These are phyloP conservation scores for Blastobasis lacticolella DNA, from an alignment of 2,888 invertebrate species.

Conservation along the genomic window DNA sequence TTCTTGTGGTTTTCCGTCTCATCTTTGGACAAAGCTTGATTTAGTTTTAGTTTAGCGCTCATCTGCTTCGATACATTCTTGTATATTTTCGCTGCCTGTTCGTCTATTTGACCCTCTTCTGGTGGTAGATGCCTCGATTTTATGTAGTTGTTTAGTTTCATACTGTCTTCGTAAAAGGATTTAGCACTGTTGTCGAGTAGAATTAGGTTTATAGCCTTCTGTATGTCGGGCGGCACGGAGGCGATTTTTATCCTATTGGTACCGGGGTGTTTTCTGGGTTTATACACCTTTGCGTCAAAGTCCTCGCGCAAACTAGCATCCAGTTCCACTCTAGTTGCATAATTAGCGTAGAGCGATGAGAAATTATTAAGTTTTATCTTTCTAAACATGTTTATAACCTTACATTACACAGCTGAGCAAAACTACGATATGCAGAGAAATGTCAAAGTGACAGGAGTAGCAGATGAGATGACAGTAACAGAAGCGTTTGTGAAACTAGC, in stretches of 20 bases:
- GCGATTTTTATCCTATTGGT: slow-evolving; percentile 68
- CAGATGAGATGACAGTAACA: neutral
- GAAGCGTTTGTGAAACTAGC: too few relatives aligned
- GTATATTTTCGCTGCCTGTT: slow-evolving; percentile 55
- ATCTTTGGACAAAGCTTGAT: slow-evolving; percentile 33
- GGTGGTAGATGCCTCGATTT: slow-evolving; percentile 77
- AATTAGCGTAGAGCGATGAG: slow-evolving; percentile 31
- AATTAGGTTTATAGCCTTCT: slow-evolving; percentile 69
- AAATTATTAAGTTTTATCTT: slow-evolving; percentile 37
- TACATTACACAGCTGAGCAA: neutral
- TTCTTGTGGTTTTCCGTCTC: slow-evolving; percentile 55
- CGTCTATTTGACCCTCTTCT: slow-evolving; percentile 69
- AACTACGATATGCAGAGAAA: slow-evolving; percentile 1
- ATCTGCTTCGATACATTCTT: slow-evolving; percentile 44
- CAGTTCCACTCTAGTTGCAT: slow-evolving; percentile 60
- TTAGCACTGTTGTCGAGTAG: slow-evolving; percentile 75
- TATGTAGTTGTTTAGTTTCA: slow-evolving; percentile 75
- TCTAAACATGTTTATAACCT: slow-evolving; percentile 47
- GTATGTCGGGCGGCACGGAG: slow-evolving; percentile 75
- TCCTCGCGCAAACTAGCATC: slow-evolving; percentile 60
- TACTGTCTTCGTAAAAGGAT: slow-evolving; percentile 67
- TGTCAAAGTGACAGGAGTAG: slow-evolving; percentile 3
- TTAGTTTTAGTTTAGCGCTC: slow-evolving; percentile 27
- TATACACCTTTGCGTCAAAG: slow-evolving; percentile 68
- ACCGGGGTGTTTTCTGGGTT: slow-evolving; percentile 84